Percentiles rank a stretch among this genome's conserved stretches.
Conservation (phyloP, 1,140 invertebrate species). For the Nasonia longicornis region DNA sequence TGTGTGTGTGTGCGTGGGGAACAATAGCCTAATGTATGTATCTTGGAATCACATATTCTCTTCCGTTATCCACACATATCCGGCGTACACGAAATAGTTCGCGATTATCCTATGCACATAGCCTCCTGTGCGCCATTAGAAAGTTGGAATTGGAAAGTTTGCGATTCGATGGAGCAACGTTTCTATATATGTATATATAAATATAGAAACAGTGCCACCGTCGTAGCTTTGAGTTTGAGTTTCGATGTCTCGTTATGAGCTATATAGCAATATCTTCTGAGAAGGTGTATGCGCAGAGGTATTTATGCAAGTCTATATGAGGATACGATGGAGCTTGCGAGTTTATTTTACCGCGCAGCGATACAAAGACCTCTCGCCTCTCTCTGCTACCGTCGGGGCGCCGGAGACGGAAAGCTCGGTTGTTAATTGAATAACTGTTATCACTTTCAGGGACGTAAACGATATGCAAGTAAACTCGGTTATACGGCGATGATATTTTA, state of each 20-base stretch:
- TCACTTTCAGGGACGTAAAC: background rate
- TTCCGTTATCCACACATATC: background rate
- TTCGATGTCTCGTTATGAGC: constrained; percentile 11
- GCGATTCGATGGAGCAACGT: background rate
- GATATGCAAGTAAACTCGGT: background rate
- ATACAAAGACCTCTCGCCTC: background rate
- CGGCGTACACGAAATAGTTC: background rate
- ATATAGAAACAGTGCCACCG: too few relatives aligned
- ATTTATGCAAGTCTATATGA: background rate
- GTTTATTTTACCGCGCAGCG: background rate
- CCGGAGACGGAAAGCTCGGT: background rate
- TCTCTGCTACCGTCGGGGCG: background rate
- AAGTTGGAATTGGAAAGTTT: constrained; percentile 25
- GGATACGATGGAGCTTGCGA: background rate
- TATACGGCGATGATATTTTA: background rate
- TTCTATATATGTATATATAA: background rate
- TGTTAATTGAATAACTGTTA: constrained; percentile 12
- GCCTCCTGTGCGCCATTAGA: constrained; percentile 17
- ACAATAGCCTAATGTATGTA: background rate
- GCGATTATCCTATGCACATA: background rate
- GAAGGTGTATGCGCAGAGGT: background rate
- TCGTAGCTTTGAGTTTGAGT: background rate
- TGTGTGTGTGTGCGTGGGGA: too few relatives aligned
- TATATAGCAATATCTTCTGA: background rate
- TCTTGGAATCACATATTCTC: background rate